Evolutionary conservation across 2,888 invertebrate genomes (phyloP), one percentile per base, ranked within the genome.

Genomic region (Meiosimyza platycephala): DNA sequence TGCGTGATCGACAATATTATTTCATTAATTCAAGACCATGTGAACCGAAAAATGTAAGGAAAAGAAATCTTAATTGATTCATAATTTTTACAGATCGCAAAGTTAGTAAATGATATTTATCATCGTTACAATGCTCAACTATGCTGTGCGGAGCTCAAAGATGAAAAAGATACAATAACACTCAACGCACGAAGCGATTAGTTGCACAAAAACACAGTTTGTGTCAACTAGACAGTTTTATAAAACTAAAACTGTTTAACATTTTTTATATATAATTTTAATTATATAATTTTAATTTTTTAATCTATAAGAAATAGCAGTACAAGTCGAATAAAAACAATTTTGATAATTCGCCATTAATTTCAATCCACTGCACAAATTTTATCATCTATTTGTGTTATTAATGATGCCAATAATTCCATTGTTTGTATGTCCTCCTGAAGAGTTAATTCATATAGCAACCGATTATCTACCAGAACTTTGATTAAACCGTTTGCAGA

Each of bases 11-110:
- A 78, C 99, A 99, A 86, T 99, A 95, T 88, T 94, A 93, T 86
- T 99, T 92, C 85, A 91, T 99, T 18, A 99, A 99, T 86, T 92
- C 93, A 0, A 90, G 99, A 74, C 99, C 99, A 0, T 98, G 97
- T 89, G 98, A 99, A 86, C 93, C 94, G 18, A 88, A 90, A 13
- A 96, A 96, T 90, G 91, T 87, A 52, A 77, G 80, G 9, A 40
- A 40, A 62, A 2, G 11, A n/a, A 33, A 13, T 28, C 64, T 50
- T 16, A 54, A 48, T 15, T 40, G 16, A 16, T 66, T 67, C 16
- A n/a, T 47, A 15, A 13, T 5, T 15, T n/a, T 75, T 77, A 0
- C 63, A 86, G 86, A 81, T 95, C 65, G 90, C 90, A 50, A 96
- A 95, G 89, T 83, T 96, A 3, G 91, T 97, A 0, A 99, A 99